These are phyloP conservation scores for Eutolmus rufibarbis DNA, from an alignment of 2,888 invertebrate species.

Conservation along the genomic window DNA sequence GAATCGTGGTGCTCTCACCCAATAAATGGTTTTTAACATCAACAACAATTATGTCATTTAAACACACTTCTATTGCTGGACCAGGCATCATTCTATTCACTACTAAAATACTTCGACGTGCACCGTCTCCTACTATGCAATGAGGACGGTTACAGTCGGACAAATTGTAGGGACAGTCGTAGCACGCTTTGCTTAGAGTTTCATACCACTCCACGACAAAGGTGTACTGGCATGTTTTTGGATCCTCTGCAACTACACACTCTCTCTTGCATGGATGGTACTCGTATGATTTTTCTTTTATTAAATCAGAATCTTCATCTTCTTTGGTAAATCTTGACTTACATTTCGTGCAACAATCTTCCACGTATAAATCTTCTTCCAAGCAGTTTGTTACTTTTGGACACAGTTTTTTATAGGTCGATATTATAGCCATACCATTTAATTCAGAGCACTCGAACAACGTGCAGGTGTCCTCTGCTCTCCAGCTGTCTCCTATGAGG, in stretches of 20 bases:
- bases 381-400: slow-evolving; percentile 56
- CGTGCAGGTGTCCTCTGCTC: slow-evolving; percentile 55
- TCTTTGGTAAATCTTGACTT: background rate
- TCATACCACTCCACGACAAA: slow-evolving; percentile 78
- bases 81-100: slow-evolving; percentile 89
- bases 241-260: slow-evolving; percentile 65
- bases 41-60: slow-evolving; percentile 82
- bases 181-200: slow-evolving; percentile 89
- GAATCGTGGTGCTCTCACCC: slow-evolving; percentile 84
- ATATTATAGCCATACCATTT: slow-evolving; percentile 55
- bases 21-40: slow-evolving; percentile 82
- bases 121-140: slow-evolving; percentile 86
- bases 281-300: slow-evolving; percentile 52
- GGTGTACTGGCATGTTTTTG: slow-evolving; percentile 71
- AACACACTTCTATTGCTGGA: slow-evolving; percentile 85
- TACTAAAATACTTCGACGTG: slow-evolving; percentile 75
- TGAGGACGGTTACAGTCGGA: slow-evolving; percentile 80
- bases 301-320: slow-evolving; percentile 43
- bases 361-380: slow-evolving; percentile 52
- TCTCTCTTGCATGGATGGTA: slow-evolving; percentile 69
- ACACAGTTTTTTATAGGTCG: slow-evolving; percentile 57
- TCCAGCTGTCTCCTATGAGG: slow-evolving; percentile 59
- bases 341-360: slow-evolving; percentile 59
- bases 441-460: slow-evolving; percentile 55
- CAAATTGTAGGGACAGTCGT: slow-evolving; percentile 76